These are phyloP conservation scores for Geopemphigus sp. DNA, from an alignment of 1,140 invertebrate species.

Conservation along the genomic window DNA sequence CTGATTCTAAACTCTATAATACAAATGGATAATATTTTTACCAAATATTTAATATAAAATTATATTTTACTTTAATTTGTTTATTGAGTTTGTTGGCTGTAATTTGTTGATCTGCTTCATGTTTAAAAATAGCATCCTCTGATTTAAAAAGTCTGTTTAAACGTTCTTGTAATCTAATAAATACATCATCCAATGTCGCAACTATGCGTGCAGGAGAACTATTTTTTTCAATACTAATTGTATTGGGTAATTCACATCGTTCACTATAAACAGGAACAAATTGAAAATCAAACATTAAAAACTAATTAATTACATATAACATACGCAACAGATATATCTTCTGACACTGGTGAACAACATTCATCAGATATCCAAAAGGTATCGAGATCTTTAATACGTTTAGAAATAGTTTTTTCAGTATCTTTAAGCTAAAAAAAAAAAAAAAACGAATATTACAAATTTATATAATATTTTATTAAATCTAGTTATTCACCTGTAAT, in stretches of 20 bases:
- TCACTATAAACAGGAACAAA: conserved; percentile 12
- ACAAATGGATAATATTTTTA: neutral
- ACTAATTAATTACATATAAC: neutral
- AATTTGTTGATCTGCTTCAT: conserved; percentile 34
- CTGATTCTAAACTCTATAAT: conserved; percentile 22
- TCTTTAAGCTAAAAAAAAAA: conserved; percentile 29
- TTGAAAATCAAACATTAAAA: too few species aligned
- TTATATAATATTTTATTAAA: neutral
- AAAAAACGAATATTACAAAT: neutral
- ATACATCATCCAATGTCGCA: conserved; percentile 41
- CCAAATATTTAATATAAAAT: neutral
- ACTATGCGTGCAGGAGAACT: conserved; percentile 43
- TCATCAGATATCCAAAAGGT: conserved; percentile 33
- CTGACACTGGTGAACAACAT: conserved; percentile 35
- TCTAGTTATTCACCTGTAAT: neutral
- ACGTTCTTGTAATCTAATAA: conserved; percentile 40
- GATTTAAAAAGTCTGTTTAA: conserved; percentile 46
- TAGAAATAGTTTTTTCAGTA: conserved; percentile 38
- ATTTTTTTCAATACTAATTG: conserved; percentile 38
- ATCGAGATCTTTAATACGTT: conserved; percentile 43
- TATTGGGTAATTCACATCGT: conserved; percentile 33
- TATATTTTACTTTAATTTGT: conserved; percentile 23
- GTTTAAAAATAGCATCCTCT: conserved; percentile 45
- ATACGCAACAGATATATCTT: conserved; percentile 48
- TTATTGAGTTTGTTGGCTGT: conserved; percentile 14